Evolutionary conservation across 2,113 vertebrate genomes (phyloP), one percentile per base, ranked within the genome.

Genomic region (Emydura subglobosa): DNA sequence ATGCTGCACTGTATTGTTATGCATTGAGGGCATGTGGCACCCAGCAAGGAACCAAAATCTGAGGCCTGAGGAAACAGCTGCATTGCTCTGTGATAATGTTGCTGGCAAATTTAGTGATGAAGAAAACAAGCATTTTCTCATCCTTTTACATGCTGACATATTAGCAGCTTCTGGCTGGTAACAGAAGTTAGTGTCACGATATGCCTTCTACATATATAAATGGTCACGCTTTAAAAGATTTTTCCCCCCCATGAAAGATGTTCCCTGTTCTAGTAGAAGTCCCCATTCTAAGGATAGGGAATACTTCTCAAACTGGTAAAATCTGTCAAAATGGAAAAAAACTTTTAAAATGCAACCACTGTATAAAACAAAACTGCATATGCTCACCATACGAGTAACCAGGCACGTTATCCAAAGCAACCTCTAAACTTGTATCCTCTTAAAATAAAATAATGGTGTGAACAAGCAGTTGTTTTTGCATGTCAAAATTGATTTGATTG

Each of bases 101-200:
- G 79, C 68, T 53, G 81, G 10, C 3, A 82, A 89, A 21, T 61
- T 12, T 82, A 9, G 3, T 51, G 61, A 42, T 76, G 44, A 90
- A 91, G 89, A 81, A 83, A 4, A 3, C 19, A 89, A n/a, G 10
- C 1, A 21, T 94, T 91, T 90, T 87, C 76, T 65, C 87, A n/a
- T 10, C 22, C 27, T 76, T 87, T 94, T 44, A 12, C 8, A 55
- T n/a, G 7, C 59, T 90, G 83, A 96, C n/a, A 61, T 34, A 51
- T 49, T 44, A 93, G 82, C 42, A 92, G 88, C n/a, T 93, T n/a
- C 85, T 89, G 27, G n/a, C 2, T 96, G 87, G 80, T 92, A 95
- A 47, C 47, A 83, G 80, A 89, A 89, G 88, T 80, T 76, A 82
- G 59, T 51, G 51, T 92, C 42, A 85, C 21, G 17, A 44, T 86